Percentiles rank a stretch among this genome's conserved stretches.
Evolutionary conservation across 2,113 vertebrate genomes (phyloP).

Genomic region (Pelecanus crispus): DNA sequence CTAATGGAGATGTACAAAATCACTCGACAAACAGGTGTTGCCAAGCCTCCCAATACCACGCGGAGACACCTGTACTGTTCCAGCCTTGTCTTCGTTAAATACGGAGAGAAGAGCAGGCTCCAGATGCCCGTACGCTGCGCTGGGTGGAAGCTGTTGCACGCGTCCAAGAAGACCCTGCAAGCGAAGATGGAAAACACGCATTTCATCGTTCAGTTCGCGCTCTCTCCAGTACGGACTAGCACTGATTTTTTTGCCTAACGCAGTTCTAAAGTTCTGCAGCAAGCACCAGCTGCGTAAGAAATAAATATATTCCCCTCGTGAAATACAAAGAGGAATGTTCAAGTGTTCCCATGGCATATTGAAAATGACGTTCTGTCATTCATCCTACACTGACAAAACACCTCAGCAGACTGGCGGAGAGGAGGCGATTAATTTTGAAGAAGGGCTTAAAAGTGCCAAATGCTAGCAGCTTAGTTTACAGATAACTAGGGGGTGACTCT

Average conservation of each 20-base stretch:
- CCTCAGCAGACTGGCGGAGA: neutral
- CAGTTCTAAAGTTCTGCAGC: neutral
- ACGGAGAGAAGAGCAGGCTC: neutral
- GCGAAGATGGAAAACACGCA: neutral
- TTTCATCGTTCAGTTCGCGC: too few species aligned
- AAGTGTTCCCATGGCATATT: neutral
- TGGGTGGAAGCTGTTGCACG: neutral
- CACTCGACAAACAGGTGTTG: neutral
- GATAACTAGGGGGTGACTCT: neutral
- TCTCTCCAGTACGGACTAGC: neutral
- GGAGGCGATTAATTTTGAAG: neutral
- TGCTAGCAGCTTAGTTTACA: neutral
- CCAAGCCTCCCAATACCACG: neutral
- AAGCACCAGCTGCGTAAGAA: neutral
- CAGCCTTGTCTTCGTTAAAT: neutral
- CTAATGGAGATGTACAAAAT: neutral
- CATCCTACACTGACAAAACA: neutral
- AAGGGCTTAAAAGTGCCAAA: neutral
- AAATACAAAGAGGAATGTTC: neutral
- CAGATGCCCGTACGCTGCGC: accelerated
- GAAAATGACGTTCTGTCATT: neutral
- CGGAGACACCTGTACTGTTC: neutral
- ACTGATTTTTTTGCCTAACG: neutral
- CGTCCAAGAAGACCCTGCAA: too few species aligned
- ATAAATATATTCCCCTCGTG: neutral